A percentile compares a stretch with the other conserved stretches of the same genome.
phyloP scores from a whole-genome alignment of 1,140 invertebrate genomes.

The Papilio xuthus region DNA sequence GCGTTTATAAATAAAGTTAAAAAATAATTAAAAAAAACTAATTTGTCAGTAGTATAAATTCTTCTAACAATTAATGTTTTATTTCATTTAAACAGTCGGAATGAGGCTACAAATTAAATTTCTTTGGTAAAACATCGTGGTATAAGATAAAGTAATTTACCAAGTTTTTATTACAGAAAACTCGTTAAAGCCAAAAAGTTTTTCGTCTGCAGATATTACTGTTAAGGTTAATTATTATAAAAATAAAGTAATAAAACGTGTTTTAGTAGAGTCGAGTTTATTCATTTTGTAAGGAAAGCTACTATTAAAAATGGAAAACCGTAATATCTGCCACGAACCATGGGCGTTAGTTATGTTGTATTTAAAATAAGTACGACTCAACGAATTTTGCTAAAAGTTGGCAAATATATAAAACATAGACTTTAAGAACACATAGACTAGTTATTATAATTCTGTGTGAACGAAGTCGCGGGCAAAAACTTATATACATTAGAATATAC shows the following conservation, averaged over 20 bases:
- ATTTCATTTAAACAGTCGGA: not conserved
- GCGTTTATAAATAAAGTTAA: not conserved
- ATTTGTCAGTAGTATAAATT: not conserved
- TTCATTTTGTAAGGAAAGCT: not conserved
- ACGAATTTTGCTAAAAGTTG: too few relatives aligned
- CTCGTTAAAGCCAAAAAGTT: slow-evolving; percentile 30
- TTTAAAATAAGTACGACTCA: too few relatives aligned
- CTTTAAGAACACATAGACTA: too few relatives aligned
- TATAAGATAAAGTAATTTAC: slow-evolving; percentile 27
- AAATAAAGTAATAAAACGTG: slow-evolving; percentile 16
- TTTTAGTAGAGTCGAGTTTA: not conserved
- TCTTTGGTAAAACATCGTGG: slow-evolving; percentile 7
- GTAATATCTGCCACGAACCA: too few relatives aligned
- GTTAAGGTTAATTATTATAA: slow-evolving; percentile 12
- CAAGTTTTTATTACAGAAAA: slow-evolving; percentile 31
- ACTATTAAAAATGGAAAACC: not conserved
- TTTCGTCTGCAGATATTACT: slow-evolving; percentile 25
- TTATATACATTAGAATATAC: not conserved
- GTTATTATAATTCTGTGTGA: too few relatives aligned
- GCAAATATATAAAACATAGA: too few relatives aligned
- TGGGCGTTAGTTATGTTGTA: too few relatives aligned
- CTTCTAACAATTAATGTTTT: not conserved
- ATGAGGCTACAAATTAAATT: not conserved
- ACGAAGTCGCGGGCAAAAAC: too few relatives aligned
- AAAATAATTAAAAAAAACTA: not conserved